Evolutionary conservation across 2,888 invertebrate genomes (phyloP).

Genomic region (Blomia tropicalis): DNA sequence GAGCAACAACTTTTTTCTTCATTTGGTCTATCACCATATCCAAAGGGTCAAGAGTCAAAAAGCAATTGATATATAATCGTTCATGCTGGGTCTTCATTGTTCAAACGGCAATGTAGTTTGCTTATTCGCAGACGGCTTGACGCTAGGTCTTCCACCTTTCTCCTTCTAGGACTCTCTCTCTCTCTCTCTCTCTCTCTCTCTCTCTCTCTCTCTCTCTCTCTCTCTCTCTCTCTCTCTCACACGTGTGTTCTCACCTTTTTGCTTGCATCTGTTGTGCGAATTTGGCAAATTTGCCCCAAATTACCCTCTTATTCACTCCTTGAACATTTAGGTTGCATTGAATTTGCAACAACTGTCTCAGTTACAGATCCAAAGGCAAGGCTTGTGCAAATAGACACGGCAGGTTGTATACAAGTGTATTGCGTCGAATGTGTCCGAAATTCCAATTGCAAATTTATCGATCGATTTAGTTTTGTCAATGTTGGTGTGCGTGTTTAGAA

Average conservation of each 20-base stretch:
- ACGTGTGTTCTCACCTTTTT: not conserved
- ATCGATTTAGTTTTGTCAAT: not conserved
- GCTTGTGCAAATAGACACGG: constrained; percentile 14
- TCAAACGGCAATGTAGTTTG: not conserved
- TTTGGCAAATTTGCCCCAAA: not conserved
- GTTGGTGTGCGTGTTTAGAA: no score
- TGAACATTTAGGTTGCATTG: no score
- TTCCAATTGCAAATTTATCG: constrained; percentile 1
- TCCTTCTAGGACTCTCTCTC: not conserved
- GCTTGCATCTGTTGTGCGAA: not conserved
- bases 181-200: not conserved
- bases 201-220: no score
- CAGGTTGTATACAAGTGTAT: not conserved
- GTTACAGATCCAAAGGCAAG: no score
- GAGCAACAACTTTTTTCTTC: no score
- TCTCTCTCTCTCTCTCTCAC: no score
- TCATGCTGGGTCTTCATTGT: not conserved
- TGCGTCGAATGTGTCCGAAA: not conserved
- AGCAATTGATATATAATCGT: constrained; percentile 7
- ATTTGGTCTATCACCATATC: no score
- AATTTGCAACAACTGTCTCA: no score
- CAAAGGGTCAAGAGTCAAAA: constrained; percentile 11
- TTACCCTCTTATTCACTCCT: no score
- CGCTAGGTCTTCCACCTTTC: not conserved
- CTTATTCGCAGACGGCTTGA: constrained; percentile 6